Base-by-base conservation (phyloP, 2,888 invertebrate genomes). In the Lutraria lutraria region DNA sequence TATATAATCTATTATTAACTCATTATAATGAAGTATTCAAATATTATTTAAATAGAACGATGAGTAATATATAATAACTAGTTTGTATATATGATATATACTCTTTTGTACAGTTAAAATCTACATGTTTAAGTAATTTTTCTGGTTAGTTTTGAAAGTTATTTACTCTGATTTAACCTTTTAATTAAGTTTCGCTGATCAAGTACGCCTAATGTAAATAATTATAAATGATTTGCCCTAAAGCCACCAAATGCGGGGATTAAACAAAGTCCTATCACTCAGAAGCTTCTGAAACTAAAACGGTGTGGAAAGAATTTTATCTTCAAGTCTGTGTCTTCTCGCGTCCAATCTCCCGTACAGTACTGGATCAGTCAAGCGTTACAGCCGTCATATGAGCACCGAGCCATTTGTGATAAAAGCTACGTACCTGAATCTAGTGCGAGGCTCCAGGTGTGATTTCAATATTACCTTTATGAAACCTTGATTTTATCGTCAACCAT, bases 221-320 rank as follows among this genome's bases (percentile, higher is more conserved):
- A 43, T 43, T 76, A 25, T 81, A 52, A 53, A 53, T 81, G n/a
- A 63, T 63, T 84, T 60, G n/a, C 52, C 56, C 72, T 72, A 83
- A 87, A 87, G 87, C 87, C 87, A 19, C 54, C 68, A 82, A 79
- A 83, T 29, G 87, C 83, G 4, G 92, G 87, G 54, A 88, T 88
- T 82, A 83, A 79, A 79, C 83, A 89, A 68, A 92, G 86, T 80
- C 88, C 92, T 31, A 86, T 89, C 31, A 92, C 90, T 16, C 87
- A 91, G 87, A 90, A 90, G 86, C 86, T 92, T 52, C 86, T 92
- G 72, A 92, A 92, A 81, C 86, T 92, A 83, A 92, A 92, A 80
- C 87, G 92, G 15, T 92, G 92, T 87, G 92, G 92, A 29, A 86
- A 88, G 84, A 89, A 88, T 54, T 91, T 92, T 72, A 68, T 92